Evolutionary conservation across 2,113 vertebrate genomes (phyloP), one percentile per base, ranked within the genome.

Genomic region (Alexandromys fortis): DNA sequence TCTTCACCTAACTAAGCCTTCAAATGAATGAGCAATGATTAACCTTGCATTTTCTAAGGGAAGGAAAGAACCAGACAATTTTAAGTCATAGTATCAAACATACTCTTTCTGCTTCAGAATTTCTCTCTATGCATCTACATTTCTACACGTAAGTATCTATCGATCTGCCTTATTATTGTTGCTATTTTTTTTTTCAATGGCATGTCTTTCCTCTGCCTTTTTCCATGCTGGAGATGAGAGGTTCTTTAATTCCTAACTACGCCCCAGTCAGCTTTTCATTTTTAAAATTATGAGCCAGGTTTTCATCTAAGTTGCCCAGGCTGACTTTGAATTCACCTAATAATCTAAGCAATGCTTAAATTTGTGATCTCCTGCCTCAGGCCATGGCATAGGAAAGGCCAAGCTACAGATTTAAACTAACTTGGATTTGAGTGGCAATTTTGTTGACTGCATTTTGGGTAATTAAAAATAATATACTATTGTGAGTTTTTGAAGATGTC

Each of bases 381-480:
- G 33, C 58, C 11, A 12, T 26, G 35, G 67, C 16, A 3, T 82
- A 61, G n/a, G 22, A 26, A 38, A 70, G 67, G 35, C 26, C 67
- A 38, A 38, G 1, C 67, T 68, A 86, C 10, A 72, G 21, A 24
- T 55, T 90, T 55, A 86, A 87, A 87, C 28, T 90, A 87, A 70
- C 52, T 61, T 92, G 49, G 49, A 76, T 75, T 81, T 72, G 17
- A 86, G 47, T 19, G 61, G 14, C 5, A 93, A 92, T 90, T 92
- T 76, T 76, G 14, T 67, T 76, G 30, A 96, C 70, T 85, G 73
- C 24, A 90, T 65, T 97, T 95, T 85, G 0, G 17, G 38, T 73
- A 28, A 21, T 47, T 63, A 78, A 91, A 95, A 73, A 86, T 61
- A 94, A 63, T 30, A 3, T 58, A 26, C 26, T 68, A 58, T 10